Evolutionary conservation across 2,113 vertebrate species (phyloP).

Genomic region (Hemiprocne comata): DNA sequence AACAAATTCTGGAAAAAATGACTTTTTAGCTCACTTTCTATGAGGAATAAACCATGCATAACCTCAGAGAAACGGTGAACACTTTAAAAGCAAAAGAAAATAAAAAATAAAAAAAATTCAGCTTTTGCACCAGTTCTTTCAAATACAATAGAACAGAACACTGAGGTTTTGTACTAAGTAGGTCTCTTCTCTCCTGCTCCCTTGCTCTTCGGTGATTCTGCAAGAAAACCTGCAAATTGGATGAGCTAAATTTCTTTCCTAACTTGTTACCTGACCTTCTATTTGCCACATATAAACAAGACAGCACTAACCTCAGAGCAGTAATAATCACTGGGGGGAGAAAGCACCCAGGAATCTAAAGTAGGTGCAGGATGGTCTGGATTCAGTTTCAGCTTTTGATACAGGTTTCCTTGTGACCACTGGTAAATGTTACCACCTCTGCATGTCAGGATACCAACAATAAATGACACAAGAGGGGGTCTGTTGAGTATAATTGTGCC

Average conservation of each 20-base stretch:
- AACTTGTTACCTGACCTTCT: background rate
- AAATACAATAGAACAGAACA: background rate
- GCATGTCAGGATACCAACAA: background rate
- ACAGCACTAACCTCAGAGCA: background rate
- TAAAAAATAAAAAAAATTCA: accelerated
- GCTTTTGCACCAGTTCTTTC: background rate
- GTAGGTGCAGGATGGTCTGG: background rate
- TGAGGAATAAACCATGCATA: background rate
- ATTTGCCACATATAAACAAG: background rate
- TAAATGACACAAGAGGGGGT: background rate
- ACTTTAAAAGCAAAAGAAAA: background rate
- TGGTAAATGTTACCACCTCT: background rate
- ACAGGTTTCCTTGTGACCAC: background rate
- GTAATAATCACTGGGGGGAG: background rate
- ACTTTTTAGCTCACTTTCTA: background rate
- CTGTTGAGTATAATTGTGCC: background rate
- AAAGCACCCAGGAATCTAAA: background rate
- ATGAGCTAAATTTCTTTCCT: background rate
- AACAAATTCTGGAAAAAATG: background rate
- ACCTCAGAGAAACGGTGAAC: background rate
- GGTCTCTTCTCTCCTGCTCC: background rate
- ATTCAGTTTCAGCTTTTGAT: background rate
- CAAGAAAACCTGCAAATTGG: background rate
- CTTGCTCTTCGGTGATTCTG: background rate
- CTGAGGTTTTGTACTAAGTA: background rate